A percentile compares a stretch with the other conserved stretches of the same genome.
Evolutionary conservation across 2,888 invertebrate genomes (phyloP).

Genomic region (Acleris sparsana): DNA sequence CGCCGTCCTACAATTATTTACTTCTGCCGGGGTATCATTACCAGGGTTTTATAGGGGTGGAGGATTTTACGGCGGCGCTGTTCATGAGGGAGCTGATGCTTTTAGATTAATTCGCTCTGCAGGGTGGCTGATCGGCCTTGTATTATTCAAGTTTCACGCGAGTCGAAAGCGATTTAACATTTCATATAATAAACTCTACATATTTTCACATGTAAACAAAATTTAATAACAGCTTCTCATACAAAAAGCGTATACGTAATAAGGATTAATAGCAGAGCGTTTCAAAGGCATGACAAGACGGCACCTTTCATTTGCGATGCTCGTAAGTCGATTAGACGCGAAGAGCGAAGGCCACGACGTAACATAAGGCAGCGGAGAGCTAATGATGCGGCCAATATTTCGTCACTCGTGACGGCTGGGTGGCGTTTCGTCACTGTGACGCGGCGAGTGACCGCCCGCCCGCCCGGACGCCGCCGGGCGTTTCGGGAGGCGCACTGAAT

Average conservation of each 20-base stretch:
- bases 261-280: slow-evolving; percentile 17
- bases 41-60: slow-evolving; percentile 62
- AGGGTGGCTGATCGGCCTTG: slow-evolving; percentile 14
- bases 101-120: slow-evolving; percentile 31
- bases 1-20: slow-evolving; percentile 64
- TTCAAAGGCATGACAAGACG: slow-evolving; percentile 16
- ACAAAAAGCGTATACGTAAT: neutral
- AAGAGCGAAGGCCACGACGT: slow-evolving; percentile 26
- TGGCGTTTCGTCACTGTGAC: slow-evolving; percentile 26
- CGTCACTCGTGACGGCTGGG: slow-evolving; percentile 22
- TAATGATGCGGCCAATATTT: slow-evolving; percentile 32
- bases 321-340: slow-evolving; percentile 31
- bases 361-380: slow-evolving; percentile 25
- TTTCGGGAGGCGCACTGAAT: slow-evolving; percentile 41
- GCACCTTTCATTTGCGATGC: slow-evolving; percentile 19
- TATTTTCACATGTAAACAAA: neutral
- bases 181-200: neutral
- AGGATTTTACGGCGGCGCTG: slow-evolving; percentile 58
- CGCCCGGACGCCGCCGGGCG: slow-evolving; percentile 1
- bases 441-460: slow-evolving; percentile 4
- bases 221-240: neutral
- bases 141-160: slow-evolving; percentile 6
- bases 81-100: slow-evolving; percentile 45
- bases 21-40: slow-evolving; percentile 63
- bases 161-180: neutral